phyloP scores from a whole-genome alignment of 1,140 invertebrate genomes.

The Archivesica marissinica region DNA sequence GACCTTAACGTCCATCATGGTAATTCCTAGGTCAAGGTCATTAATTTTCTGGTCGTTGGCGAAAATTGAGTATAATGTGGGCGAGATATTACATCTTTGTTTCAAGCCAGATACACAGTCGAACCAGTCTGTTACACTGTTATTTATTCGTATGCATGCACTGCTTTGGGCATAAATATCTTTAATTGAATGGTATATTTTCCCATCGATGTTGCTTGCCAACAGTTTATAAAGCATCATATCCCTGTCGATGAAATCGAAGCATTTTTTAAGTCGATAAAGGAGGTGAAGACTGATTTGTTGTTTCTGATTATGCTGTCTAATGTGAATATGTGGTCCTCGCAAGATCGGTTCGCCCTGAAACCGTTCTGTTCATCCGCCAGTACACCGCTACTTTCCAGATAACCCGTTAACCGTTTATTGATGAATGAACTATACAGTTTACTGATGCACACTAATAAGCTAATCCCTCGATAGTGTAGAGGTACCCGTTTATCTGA shows the following conservation, averaged over 20 bases:
- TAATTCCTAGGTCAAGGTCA: conserved; percentile 28
- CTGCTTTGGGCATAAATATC: conserved; percentile 16
- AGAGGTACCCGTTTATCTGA: conserved; percentile 52
- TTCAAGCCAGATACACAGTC: conserved; percentile 34
- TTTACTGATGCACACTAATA: conserved; percentile 53
- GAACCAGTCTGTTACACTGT: conserved; percentile 46
- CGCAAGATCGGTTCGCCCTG: conserved; percentile 46
- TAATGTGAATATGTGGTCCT: conserved; percentile 58
- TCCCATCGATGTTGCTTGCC: no score
- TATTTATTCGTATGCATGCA: conserved; percentile 31
- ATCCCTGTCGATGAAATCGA: conserved; percentile 52
- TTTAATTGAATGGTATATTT: no score
- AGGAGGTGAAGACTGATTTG: conserved; percentile 17
- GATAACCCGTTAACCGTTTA: conserved; percentile 39
- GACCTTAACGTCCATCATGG: neutral
- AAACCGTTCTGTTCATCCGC: conserved; percentile 64
- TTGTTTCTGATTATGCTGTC: conserved; percentile 42
- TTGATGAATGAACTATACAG: conserved; percentile 60
- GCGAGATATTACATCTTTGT: conserved; percentile 55
- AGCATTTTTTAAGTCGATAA: conserved; percentile 41
- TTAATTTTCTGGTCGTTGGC: conserved; percentile 57
- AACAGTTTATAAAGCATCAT: no score
- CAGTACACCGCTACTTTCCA: conserved; percentile 39
- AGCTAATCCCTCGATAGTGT: conserved; percentile 64
- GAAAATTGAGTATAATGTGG: conserved; percentile 56